phyloP scores from a whole-genome alignment of 2,888 invertebrate genomes.

The Linyphia triangularis region DNA sequence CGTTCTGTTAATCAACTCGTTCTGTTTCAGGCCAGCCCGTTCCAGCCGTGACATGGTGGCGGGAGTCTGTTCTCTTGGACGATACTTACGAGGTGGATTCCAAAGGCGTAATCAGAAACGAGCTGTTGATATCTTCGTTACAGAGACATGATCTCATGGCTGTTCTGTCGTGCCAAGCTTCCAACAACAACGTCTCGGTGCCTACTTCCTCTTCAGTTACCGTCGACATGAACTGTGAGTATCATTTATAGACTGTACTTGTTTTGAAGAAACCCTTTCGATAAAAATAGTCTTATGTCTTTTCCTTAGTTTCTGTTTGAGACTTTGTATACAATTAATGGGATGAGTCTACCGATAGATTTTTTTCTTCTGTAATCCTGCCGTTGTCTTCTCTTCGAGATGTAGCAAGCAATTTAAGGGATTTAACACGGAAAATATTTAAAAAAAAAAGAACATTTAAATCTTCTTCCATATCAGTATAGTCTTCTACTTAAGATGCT shows the following conservation, averaged over 20 bases:
- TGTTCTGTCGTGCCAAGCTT: slow-evolving; percentile 91
- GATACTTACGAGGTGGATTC: slow-evolving; percentile 65
- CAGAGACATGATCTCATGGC: slow-evolving; percentile 90
- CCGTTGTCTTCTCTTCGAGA: no score
- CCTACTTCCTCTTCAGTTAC: slow-evolving; percentile 89
- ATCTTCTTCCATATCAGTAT: no score
- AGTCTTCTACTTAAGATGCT: no score
- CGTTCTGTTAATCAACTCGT: background rate
- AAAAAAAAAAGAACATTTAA: no score
- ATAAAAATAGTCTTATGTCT: no score
- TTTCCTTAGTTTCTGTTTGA: no score
- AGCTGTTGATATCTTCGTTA: slow-evolving; percentile 87
- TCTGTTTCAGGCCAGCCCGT: slow-evolving; percentile 79
- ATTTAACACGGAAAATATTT: no score
- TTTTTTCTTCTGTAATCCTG: no score
- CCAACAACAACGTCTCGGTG: slow-evolving; percentile 89
- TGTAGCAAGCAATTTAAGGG: no score
- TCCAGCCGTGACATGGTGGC: slow-evolving; percentile 75
- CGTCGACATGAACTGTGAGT: slow-evolving; percentile 95
- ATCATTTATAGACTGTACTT: background rate
- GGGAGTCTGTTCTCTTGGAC: slow-evolving; percentile 75
- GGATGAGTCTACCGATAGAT: no score
- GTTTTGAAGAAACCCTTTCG: no score
- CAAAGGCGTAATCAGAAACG: slow-evolving; percentile 84
- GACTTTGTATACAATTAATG: no score